Percentiles rank a stretch among this genome's conserved stretches.
These are phyloP conservation scores for Pseudanteris insignis DNA, from an alignment of 2,888 invertebrate genomes.

Conservation along the genomic window DNA sequence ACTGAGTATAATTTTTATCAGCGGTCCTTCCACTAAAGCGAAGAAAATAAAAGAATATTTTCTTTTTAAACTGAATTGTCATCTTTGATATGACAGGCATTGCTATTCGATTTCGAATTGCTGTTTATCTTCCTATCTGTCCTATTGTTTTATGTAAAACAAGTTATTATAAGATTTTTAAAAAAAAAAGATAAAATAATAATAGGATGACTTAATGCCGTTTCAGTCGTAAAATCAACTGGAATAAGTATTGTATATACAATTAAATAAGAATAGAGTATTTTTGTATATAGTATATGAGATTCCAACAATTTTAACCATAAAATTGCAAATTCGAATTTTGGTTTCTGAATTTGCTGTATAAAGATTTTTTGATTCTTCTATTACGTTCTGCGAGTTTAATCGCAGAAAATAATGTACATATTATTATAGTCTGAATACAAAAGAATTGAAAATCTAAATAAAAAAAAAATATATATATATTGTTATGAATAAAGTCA, in stretches of 20 bases:
- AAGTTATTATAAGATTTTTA: no score
- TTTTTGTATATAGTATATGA: slow-evolving; percentile 36
- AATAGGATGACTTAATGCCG: no score
- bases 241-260: slow-evolving; percentile 26
- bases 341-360: no score
- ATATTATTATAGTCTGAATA: slow-evolving; percentile 23
- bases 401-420: slow-evolving; percentile 31
- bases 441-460: slow-evolving; percentile 4
- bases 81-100: no score
- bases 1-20: not conserved
- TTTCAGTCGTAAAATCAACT: no score
- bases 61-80: no score
- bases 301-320: slow-evolving; percentile 10
- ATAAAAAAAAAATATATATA: slow-evolving; percentile 8
- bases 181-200: no score
- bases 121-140: no score
- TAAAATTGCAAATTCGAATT: not conserved
- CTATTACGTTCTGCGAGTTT: not conserved
- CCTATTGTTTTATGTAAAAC: no score
- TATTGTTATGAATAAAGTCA: no score
- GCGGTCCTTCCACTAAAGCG: not conserved
- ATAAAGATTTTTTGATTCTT: slow-evolving; percentile 2
- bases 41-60: not conserved
- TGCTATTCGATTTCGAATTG: no score
- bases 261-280: no score